Evolutionary conservation across 1,140 invertebrate species (phyloP).

Genomic region (Sinonovacula constricta): DNA sequence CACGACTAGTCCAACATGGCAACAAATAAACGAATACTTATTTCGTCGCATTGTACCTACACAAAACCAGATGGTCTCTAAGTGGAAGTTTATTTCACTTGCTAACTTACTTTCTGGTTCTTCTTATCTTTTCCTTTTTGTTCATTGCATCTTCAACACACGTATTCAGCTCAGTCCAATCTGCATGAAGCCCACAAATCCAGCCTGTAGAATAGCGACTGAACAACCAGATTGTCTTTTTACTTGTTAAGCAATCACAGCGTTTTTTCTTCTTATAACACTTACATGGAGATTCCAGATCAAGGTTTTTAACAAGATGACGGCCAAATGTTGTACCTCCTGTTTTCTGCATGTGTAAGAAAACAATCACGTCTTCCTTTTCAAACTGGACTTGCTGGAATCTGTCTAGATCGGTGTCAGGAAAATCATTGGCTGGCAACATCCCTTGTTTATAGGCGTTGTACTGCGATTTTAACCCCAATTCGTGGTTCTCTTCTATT

Average conservation of each 20-base stretch:
- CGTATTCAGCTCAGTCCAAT: conserved; percentile 97
- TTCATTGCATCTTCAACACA: conserved; percentile 79
- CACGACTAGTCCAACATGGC: no score
- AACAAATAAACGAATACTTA: no score
- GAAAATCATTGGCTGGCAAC: conserved; percentile 42
- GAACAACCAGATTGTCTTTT: conserved; percentile 89
- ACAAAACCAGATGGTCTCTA: neutral
- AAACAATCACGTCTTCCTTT: conserved; percentile 94
- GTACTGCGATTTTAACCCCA: neutral
- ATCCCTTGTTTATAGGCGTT: conserved; percentile 30
- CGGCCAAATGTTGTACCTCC: conserved; percentile 94
- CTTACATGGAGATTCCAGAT: conserved; percentile 81
- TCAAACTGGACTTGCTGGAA: conserved; percentile 62
- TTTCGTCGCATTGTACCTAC: neutral
- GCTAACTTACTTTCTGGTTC: conserved; percentile 70
- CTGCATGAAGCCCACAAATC: conserved; percentile 98
- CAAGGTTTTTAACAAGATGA: conserved; percentile 95
- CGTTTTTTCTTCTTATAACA: conserved; percentile 67
- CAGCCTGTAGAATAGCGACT: conserved; percentile 99
- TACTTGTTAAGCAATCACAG: conserved; percentile 72
- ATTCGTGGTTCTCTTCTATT: neutral
- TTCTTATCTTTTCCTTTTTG: conserved; percentile 72
- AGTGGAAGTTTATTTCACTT: no score
- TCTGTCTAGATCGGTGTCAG: conserved; percentile 27
- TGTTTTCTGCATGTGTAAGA: conserved; percentile 98